Conservation (phyloP, 2,888 invertebrate genomes). For the Zygogramma bicolorata region DNA sequence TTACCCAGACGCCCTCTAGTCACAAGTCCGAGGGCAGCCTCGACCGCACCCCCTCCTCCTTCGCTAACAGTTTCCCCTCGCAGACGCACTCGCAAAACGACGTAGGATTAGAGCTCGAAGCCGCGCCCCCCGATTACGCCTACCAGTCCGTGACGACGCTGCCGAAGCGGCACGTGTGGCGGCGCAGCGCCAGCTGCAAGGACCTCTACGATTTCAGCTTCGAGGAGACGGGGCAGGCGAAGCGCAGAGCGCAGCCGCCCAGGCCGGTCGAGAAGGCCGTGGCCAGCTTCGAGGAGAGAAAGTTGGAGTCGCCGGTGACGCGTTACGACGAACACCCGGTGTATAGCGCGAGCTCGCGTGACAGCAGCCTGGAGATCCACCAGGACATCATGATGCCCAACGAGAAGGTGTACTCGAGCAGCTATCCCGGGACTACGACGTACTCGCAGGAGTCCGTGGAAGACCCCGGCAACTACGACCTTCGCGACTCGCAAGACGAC, state of each 20-base stretch:
- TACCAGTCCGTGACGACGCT: slow-evolving; percentile 57
- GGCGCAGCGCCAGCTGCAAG: slow-evolving; percentile 85
- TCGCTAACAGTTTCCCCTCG: slow-evolving; percentile 60
- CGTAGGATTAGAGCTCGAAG: slow-evolving; percentile 55
- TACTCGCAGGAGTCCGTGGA: slow-evolving; percentile 76
- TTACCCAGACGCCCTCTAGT: slow-evolving; percentile 72
- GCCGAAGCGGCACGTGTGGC: slow-evolving; percentile 73
- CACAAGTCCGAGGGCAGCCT: slow-evolving; percentile 70
- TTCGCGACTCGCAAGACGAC: slow-evolving; percentile 84
- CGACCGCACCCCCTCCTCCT: slow-evolving; percentile 59
- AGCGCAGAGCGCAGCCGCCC: slow-evolving; percentile 70
- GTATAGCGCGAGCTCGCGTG: slow-evolving; percentile 74
- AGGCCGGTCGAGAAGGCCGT: slow-evolving; percentile 64
- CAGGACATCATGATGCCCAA: slow-evolving; percentile 75
- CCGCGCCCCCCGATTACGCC: slow-evolving; percentile 55
- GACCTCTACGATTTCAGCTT: slow-evolving; percentile 84
- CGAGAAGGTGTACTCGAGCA: slow-evolving; percentile 85
- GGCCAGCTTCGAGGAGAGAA: slow-evolving; percentile 63
- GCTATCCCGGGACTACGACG: slow-evolving; percentile 84
- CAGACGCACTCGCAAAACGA: slow-evolving; percentile 67
- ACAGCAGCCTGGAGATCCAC: slow-evolving; percentile 74
- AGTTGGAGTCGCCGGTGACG: slow-evolving; percentile 78
- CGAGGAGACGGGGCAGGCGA: slow-evolving; percentile 77
- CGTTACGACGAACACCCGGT: slow-evolving; percentile 78
- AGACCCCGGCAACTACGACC: slow-evolving; percentile 73